phyloP scores from a whole-genome alignment of 1,140 invertebrate species.

The Alviniconcha marisindica region DNA sequence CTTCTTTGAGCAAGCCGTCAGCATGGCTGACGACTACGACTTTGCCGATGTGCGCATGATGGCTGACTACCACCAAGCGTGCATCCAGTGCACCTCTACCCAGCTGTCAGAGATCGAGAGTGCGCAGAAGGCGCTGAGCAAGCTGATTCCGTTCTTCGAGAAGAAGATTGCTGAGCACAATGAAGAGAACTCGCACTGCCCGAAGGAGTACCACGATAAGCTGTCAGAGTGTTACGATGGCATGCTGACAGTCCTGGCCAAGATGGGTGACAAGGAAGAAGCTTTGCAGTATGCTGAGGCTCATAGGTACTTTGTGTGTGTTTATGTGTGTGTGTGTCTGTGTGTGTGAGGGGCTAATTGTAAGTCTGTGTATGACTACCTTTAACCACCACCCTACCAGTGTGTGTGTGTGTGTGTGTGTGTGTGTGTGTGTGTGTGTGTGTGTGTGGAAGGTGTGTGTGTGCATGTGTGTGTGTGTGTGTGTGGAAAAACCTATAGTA shows the following conservation, averaged over 20 bases:
- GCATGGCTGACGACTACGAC: slow-evolving; percentile 62
- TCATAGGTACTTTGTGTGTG: slow-evolving; percentile 41
- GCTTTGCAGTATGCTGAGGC: slow-evolving; percentile 70
- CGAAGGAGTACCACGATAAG: slow-evolving; percentile 62
- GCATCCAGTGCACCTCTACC: slow-evolving; percentile 66
- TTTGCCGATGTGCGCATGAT: slow-evolving; percentile 62
- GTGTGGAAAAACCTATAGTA: neutral
- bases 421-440: neutral
- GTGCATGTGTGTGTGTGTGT: neutral
- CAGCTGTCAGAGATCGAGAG: slow-evolving; percentile 64
- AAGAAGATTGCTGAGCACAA: slow-evolving; percentile 61
- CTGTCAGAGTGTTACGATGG: slow-evolving; percentile 70
- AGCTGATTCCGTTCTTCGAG: slow-evolving; percentile 69
- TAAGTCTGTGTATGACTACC: neutral
- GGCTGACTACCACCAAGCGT: slow-evolving; percentile 67
- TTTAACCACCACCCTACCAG: no score
- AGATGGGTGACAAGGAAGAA: slow-evolving; percentile 67
- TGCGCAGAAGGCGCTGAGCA: slow-evolving; percentile 64
- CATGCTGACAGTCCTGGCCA: slow-evolving; percentile 65
- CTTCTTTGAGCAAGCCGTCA: slow-evolving; percentile 63
- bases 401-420: neutral
- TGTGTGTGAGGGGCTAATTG: neutral
- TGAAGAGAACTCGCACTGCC: slow-evolving; percentile 68
- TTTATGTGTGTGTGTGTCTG: neutral
- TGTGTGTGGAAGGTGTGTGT: neutral